These are phyloP conservation scores for Gouania willdenowi DNA, from an alignment of 2,797 vertebrate species.

Conservation along the genomic window DNA sequence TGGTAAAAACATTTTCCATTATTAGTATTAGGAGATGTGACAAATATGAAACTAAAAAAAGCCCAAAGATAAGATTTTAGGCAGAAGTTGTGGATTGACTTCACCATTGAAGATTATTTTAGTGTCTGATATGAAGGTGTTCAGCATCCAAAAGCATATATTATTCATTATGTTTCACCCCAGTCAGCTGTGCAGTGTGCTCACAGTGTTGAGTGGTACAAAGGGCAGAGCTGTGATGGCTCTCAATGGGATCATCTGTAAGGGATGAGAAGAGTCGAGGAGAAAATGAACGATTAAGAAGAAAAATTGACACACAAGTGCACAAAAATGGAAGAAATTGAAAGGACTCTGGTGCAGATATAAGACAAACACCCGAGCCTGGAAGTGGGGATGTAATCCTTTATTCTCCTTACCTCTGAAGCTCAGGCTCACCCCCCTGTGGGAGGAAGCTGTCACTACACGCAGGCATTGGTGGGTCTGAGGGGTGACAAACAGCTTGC, in stretches of 20 bases:
- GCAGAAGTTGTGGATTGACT: too few species aligned
- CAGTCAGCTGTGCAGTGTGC: conserved; percentile 22
- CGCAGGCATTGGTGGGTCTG: conserved; percentile 21
- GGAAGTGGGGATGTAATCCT: too few species aligned
- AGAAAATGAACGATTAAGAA: background rate
- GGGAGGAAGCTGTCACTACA: conserved; percentile 14
- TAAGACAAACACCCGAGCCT: background rate
- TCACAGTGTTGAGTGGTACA: too few species aligned
- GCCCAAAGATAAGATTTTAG: too few species aligned
- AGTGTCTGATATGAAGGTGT: conserved; percentile 9
- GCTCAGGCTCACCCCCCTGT: conserved; percentile 27
- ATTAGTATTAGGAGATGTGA: too few species aligned
- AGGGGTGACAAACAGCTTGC: conserved; percentile 66
- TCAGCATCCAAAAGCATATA: conserved; percentile 22
- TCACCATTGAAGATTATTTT: background rate
- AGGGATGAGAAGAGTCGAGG: background rate
- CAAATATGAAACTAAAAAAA: too few species aligned
- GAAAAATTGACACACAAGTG: too few species aligned
- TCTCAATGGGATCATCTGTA: too few species aligned
- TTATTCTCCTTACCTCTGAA: background rate
- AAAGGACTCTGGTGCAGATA: background rate
- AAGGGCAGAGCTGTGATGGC: too few species aligned
- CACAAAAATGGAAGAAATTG: too few species aligned
- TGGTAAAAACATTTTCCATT: too few species aligned
- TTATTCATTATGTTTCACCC: conserved; percentile 47